phyloP scores from a whole-genome alignment of 2,888 invertebrate species.

The Balanococcus diminutus region DNA sequence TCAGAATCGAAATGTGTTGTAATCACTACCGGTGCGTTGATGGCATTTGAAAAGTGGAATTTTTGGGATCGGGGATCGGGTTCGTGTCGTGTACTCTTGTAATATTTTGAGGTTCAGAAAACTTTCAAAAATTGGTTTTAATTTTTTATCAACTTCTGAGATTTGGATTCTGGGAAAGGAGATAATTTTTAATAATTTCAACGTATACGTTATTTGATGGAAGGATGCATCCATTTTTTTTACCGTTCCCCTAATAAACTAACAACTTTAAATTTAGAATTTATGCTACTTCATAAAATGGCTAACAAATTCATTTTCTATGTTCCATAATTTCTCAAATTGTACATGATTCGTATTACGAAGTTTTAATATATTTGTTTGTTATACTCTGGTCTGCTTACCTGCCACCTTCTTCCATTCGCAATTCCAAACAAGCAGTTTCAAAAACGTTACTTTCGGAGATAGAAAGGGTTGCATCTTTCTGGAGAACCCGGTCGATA shows the following conservation, averaged over 20 bases:
- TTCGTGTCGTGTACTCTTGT: no score
- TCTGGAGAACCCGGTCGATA: constrained; percentile 37
- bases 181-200: background rate
- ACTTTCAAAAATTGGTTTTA: no score
- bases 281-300: background rate
- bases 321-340: background rate
- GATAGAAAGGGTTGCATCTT: constrained; percentile 51
- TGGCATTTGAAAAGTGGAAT: background rate
- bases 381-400: background rate
- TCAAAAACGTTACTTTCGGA: constrained; percentile 46
- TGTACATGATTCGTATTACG: background rate
- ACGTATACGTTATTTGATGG: background rate
- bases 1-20: no score
- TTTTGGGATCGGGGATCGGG: background rate
- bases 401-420: background rate
- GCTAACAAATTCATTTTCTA: background rate
- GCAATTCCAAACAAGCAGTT: background rate
- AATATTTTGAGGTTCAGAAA: no score
- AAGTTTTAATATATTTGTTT: background rate
- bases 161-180: background rate
- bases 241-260: background rate
- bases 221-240: constrained; percentile 7
- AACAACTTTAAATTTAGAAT: background rate
- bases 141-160: no score
- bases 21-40: no score